Conservation (phyloP, 2,113 vertebrate genomes). For the Bos indicus region DNA sequence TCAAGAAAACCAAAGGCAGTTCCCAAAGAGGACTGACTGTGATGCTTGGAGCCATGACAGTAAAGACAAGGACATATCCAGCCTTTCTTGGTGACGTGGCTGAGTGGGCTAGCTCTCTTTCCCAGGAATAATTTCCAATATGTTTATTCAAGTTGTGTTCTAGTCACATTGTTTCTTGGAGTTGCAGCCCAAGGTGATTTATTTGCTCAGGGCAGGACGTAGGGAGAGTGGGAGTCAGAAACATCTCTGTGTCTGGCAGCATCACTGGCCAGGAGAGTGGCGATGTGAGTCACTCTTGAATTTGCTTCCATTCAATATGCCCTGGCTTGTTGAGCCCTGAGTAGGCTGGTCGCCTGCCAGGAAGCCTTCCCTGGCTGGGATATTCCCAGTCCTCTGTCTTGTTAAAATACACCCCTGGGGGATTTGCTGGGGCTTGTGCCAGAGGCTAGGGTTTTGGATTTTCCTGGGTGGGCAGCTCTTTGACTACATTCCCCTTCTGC, state of each 20-base stretch:
- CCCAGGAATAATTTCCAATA: not conserved
- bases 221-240: not conserved
- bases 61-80: rapidly evolving
- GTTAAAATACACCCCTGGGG: not conserved
- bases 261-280: not conserved
- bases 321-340: constrained; percentile 42
- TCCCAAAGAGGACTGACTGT: rapidly evolving
- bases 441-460: not conserved
- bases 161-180: not conserved
- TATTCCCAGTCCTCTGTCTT: not conserved
- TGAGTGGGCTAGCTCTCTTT: not conserved
- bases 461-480: not conserved
- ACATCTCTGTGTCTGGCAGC: not conserved
- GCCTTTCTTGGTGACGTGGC: not conserved
- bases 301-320: not conserved
- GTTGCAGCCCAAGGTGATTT: not conserved
- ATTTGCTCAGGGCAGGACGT: not conserved
- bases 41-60: rapidly evolving
- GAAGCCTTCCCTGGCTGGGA: not conserved
- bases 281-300: constrained; percentile 6
- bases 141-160: rapidly evolving
- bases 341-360: not conserved
- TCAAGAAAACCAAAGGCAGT: not conserved
- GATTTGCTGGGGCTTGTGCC: not conserved
- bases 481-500: not conserved